phyloP scores from a whole-genome alignment of 2,888 invertebrate species.

The Balanococcus diminutus region DNA sequence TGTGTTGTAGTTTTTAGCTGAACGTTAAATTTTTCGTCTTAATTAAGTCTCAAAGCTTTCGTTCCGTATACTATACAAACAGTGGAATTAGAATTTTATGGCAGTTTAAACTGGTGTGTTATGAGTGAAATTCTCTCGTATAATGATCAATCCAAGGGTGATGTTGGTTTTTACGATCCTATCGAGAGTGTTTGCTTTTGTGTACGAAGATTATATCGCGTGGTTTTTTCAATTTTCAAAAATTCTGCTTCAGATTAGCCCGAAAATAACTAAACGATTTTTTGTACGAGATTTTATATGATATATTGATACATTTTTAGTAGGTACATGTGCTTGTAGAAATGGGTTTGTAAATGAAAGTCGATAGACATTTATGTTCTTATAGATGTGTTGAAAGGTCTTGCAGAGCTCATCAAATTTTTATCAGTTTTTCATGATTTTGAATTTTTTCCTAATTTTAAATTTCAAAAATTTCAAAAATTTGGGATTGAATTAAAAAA shows the following conservation, averaged over 20 bases:
- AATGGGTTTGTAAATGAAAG: too few relatives aligned
- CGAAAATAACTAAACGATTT: neutral
- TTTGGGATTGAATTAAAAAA: too few relatives aligned
- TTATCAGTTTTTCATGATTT: too few relatives aligned
- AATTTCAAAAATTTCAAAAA: too few relatives aligned
- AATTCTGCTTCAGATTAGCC: neutral
- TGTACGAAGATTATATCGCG: neutral
- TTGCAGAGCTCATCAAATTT: too few relatives aligned
- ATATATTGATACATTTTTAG: too few relatives aligned
- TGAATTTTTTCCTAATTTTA: too few relatives aligned
- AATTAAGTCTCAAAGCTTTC: slow-evolving; percentile 1
- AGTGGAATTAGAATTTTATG: slow-evolving; percentile 17
- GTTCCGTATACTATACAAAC: neutral
- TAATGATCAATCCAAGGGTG: neutral
- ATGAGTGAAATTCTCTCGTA: neutral
- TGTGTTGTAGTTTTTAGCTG: neutral
- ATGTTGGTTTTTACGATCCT: neutral
- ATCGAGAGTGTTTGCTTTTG: neutral
- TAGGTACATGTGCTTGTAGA: too few relatives aligned
- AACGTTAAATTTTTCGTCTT: neutral
- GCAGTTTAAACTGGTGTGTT: slow-evolving; percentile 1
- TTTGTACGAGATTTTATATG: too few relatives aligned
- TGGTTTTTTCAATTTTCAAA: neutral
- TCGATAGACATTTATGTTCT: too few relatives aligned
- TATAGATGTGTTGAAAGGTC: too few relatives aligned